Base-by-base conservation (phyloP, 2,888 invertebrate species). In the Polydrusus pterygomalis region DNA sequence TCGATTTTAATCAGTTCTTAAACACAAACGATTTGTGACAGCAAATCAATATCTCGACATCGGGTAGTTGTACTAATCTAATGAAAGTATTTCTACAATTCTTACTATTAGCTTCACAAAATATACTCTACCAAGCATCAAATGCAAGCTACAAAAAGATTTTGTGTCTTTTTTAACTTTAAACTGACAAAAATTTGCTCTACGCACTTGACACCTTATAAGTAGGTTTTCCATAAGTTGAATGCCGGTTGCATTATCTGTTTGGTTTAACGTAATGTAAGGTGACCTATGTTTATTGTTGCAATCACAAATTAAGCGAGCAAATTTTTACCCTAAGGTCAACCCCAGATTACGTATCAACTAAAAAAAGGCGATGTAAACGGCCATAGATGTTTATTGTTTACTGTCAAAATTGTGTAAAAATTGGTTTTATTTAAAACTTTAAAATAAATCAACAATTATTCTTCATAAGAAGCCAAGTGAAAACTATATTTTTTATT, bases 191-290 rank as follows among this genome's bases (percentile, higher is more conserved):
- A 49, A 65, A 49, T 49, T 17, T 25, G 11, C 1, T 54, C 54
- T 63, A 71, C 51, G 71, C 71, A 71, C 71, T 64, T 71, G 71
- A 71, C 71, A 64, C 71, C 71, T 64, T 71, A 51, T 34, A 64
- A 51, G 71, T 64, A 15, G 25, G 13, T 30, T 38, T 64, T 47
- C 43, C 30, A 63, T 3, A 54, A 54, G 6, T 34, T 34, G 1
- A 34, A 6, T 34, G 34, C 34, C 34, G 8, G 2, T 34, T 34
- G 34, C 34, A 34, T 34, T 8, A 10, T 10, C 34, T 34, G 7
- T 10, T 34, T 9, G 34, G 8, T 6, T 7, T 9, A 9, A 7
- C 10, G 2, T 34, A 34, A 34, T 34, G 1, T 34, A 34, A 34
- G 8, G 34, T 10, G 10, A 34, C 34, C 8, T 25, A 25, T 25